Evolutionary conservation across 2,888 invertebrate species (phyloP).

Genomic region (Lampropteryx suffumata): DNA sequence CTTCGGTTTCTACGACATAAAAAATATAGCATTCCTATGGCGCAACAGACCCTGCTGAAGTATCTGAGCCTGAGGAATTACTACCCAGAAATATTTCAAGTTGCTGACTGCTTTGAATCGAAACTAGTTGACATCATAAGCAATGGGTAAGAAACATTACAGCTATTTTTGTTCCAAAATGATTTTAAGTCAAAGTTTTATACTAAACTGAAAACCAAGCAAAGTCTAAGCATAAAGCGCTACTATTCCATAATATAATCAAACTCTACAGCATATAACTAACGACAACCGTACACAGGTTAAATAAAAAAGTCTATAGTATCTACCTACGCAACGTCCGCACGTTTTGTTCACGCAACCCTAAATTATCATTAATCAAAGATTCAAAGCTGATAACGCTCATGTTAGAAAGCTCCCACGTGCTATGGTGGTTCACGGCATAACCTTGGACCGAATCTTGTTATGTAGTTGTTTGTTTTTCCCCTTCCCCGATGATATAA

Average conservation of each 20-base stretch:
- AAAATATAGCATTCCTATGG: conserved; percentile 91
- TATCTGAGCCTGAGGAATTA: conserved; percentile 89
- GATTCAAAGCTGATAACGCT: conserved; percentile 13
- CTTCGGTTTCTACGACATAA: conserved; percentile 89
- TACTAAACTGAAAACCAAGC: too few species aligned
- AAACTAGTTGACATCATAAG: conserved; percentile 85
- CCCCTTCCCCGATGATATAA: conserved; percentile 47
- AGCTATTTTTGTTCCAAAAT: too few species aligned
- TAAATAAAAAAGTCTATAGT: too few species aligned
- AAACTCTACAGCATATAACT: too few species aligned
- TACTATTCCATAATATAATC: too few species aligned
- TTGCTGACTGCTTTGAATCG: conserved; percentile 85
- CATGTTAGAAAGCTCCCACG: conserved; percentile 18
- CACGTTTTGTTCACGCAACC: conserved; percentile 2
- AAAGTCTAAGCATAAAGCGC: too few species aligned
- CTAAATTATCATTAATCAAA: conserved; percentile 15
- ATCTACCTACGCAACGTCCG: too few species aligned
- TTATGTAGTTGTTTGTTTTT: conserved; percentile 24
- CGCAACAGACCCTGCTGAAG: conserved; percentile 89
- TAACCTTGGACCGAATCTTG: conserved; percentile 20
- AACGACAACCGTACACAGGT: too few species aligned
- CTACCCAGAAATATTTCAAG: conserved; percentile 84
- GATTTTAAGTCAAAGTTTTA: too few species aligned
- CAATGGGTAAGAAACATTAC: conserved; percentile 81
- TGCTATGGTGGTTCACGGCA: conserved; percentile 10